These are phyloP conservation scores for Melieria crassipennis DNA, from an alignment of 2,888 invertebrate genomes.

Conservation along the genomic window DNA sequence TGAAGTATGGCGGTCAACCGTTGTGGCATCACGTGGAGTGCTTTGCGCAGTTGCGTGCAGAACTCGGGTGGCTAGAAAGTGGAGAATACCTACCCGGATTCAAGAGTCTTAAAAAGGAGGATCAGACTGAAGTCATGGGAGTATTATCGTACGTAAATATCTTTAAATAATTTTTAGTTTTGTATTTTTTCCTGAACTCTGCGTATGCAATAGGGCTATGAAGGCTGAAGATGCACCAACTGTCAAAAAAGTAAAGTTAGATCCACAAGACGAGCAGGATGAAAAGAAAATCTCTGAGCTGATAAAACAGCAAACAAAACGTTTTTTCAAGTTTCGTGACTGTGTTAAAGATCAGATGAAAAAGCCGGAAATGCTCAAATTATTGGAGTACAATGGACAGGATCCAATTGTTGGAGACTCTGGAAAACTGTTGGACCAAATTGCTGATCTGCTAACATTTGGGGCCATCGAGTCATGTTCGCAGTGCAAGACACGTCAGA, in stretches of 20 bases:
- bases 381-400: slow-evolving; percentile 81
- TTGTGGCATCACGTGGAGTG: slow-evolving; percentile 94
- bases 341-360: slow-evolving; percentile 69
- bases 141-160: slow-evolving; percentile 72
- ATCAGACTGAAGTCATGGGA: slow-evolving; percentile 72
- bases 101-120: slow-evolving; percentile 75
- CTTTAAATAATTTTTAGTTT: not conserved
- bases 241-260: slow-evolving; percentile 76
- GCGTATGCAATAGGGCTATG: slow-evolving; percentile 46
- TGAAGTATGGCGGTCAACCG: slow-evolving; percentile 83
- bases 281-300: slow-evolving; percentile 71
- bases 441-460: slow-evolving; percentile 89
- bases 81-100: slow-evolving; percentile 84
- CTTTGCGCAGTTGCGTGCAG: slow-evolving; percentile 78
- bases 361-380: slow-evolving; percentile 71
- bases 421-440: slow-evolving; percentile 71
- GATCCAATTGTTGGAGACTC: slow-evolving; percentile 74
- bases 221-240: slow-evolving; percentile 70
- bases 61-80: slow-evolving; percentile 77
- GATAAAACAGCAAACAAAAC: slow-evolving; percentile 54
- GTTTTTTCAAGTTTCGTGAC: slow-evolving; percentile 73
- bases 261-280: slow-evolving; percentile 69
- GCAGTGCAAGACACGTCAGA: slow-evolving; percentile 81
- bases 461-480: slow-evolving; percentile 82
- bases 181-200: not conserved